Evolutionary conservation across 2,888 invertebrate species (phyloP).

Genomic region (Drosophila paucipuncta): DNA sequence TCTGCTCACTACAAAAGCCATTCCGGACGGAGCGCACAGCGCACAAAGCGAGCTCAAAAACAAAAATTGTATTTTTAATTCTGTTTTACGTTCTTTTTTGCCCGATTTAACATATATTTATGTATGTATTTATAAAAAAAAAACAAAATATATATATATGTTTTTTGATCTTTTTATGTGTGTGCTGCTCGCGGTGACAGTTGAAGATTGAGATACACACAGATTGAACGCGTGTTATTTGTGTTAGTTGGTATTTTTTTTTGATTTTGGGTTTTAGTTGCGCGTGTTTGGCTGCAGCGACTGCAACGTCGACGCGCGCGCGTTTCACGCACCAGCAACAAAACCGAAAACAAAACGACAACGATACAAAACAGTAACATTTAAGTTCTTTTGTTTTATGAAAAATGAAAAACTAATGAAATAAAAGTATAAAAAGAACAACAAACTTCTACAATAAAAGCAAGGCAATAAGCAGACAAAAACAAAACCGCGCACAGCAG

Average conservation of each 20-base stretch:
- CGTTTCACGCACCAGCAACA: constrained; percentile 44
- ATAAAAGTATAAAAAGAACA: constrained; percentile 24
- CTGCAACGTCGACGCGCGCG: constrained; percentile 58
- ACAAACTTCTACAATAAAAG: constrained; percentile 9
- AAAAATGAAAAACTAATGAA: constrained; percentile 17
- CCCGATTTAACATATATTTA: constrained; percentile 12
- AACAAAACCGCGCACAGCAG: constrained; percentile 42
- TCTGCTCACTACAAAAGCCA: constrained; percentile 66
- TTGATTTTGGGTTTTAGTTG: constrained; percentile 49
- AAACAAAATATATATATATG: constrained; percentile 2
- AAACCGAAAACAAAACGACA: constrained; percentile 11
- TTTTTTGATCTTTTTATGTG: constrained; percentile 15
- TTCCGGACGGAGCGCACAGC: constrained; percentile 61
- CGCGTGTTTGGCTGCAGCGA: constrained; percentile 59
- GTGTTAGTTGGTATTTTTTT: constrained; percentile 32
- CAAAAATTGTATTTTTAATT: constrained; percentile 28
- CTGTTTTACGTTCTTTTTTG: constrained; percentile 39
- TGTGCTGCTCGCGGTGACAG: constrained; percentile 24
- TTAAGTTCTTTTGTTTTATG: background rate
- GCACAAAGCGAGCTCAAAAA: constrained; percentile 56
- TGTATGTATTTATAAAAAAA: constrained; percentile 3
- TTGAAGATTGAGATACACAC: constrained; percentile 21
- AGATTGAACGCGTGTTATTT: constrained; percentile 35
- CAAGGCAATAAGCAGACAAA: constrained; percentile 6
- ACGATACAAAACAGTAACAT: background rate